Evolutionary conservation across 2,797 vertebrate species (phyloP).

Genomic region (Gobionotothen gibberifrons): DNA sequence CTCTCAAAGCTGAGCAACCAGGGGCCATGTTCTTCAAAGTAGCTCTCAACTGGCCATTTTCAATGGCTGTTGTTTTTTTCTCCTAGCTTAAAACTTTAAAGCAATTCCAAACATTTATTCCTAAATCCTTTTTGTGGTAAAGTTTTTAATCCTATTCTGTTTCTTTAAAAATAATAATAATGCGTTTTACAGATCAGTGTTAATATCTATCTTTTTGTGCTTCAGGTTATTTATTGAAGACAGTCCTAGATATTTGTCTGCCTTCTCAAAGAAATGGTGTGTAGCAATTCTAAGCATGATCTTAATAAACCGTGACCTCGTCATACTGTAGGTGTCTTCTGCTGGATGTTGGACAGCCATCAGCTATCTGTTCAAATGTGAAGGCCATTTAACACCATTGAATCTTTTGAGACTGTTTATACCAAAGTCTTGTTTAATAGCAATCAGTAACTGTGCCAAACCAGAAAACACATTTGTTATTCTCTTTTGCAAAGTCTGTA

Average conservation of each 20-base stretch:
- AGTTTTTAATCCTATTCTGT: conserved; percentile 4
- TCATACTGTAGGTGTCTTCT: conserved; percentile 9
- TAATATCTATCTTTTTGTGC: neutral
- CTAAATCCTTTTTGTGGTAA: conserved; percentile 1
- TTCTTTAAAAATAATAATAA: conserved; percentile 9
- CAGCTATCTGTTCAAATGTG: conserved; percentile 18
- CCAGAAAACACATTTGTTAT: conserved; percentile 33
- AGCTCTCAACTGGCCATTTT: conserved; percentile 56
- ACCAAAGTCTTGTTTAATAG: conserved; percentile 41
- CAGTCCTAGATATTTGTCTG: neutral
- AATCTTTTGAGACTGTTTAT: conserved; percentile 26
- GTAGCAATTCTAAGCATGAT: neutral
- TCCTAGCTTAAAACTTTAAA: conserved; percentile 32
- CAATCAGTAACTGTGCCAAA: neutral
- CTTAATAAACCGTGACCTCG: neutral
- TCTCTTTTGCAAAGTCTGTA: conserved; percentile 32
- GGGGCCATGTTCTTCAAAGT: conserved; percentile 44
- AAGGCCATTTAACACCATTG: conserved; percentile 6
- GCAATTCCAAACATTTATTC: conserved; percentile 24
- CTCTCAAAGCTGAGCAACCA: conserved; percentile 49
- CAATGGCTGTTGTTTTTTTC: conserved; percentile 39
- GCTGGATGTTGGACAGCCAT: conserved; percentile 10
- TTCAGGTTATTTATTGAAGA: conserved; percentile 1
- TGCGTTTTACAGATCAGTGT: neutral
- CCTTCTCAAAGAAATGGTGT: neutral